Evolutionary conservation across 2,888 invertebrate genomes (phyloP), one percentile per base, ranked within the genome.

Genomic region (Plemyria rubiginata): DNA sequence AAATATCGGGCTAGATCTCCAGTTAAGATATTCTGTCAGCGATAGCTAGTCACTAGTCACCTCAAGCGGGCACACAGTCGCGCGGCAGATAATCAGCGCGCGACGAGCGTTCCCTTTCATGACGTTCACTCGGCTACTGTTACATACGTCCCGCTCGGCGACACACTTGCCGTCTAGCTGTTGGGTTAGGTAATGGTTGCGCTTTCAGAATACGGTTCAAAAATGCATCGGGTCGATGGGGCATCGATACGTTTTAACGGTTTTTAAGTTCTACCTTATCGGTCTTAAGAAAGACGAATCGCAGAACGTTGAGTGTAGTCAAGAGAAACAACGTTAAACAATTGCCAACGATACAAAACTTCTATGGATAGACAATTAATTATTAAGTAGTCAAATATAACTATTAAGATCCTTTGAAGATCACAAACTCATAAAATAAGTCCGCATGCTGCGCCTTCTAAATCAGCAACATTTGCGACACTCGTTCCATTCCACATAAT

Each of bases 71-170:
- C 53, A 38, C 36, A 15, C 8, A 45, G 38, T 52, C 58, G 54
- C 38, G 36, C 41, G 54, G 22, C 49, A 54, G 52, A 55, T 48
- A 63, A 63, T 63, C 59, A 63, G 63, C 51, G 63, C 63, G 59
- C 54, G 59, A 63, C 63, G 54, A 28, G 28, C 38, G 46, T 48
- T 52, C 52, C 53, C 54, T 53, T 60, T 60, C 64, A 60, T 59
- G 54, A 60, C 60, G 60, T 56, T 60, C 60, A 56, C 64, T 54
- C 68, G 68, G n/a, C 48, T 70, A 69, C 55, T 41, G 63, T 59
- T 63, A 63, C 62, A 54, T 36, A 32, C 52, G 46, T 46, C 51
- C 28, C 52, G 52, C 46, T 45, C n/a, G 62, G 54, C 63, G 57
- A 58, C 62, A 54, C 62, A 62, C 54, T 55, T 59, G 59, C 63